Evolutionary conservation across 2,888 invertebrate species (phyloP), one percentile per base, ranked within the genome.

Genomic region (Ecdyonurus torrentis): DNA sequence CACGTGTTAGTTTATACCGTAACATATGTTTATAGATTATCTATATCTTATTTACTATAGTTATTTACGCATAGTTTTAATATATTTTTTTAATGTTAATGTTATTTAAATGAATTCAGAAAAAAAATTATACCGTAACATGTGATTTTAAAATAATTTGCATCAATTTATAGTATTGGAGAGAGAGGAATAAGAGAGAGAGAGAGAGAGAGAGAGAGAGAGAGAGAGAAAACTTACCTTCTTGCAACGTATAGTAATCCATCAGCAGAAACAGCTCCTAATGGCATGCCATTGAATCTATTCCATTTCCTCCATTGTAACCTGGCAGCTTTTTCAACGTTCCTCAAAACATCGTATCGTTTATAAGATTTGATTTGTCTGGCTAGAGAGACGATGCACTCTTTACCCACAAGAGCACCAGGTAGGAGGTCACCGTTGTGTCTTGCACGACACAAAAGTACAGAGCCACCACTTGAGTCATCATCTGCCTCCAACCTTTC

Each of bases 271-370:
- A 90, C 85, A 15, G 85, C 83, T 3, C 90, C 64, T 79, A 79
- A 0, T 86, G 86, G 65, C 82, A 79, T 15, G 76, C 72, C 58
- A 68, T 74, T 74, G 71, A 83, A 89, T 72, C 84, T 86, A 67
- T 80, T 78, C 86, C 90, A 89, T n/a, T 79, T 75, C 58, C 80
- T 79, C 91, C 92, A 92, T 66, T 80, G 81, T 58, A 91, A 78
- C 63, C 87, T 79, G 1, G 87, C 88, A 64, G 89, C 84, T 67
- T 84, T 83, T 69, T 89, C 89, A 66, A 84, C 81, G 72, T 89
- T 91, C 72, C 88, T 82, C 61, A 91, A 77, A 24, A 90, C 80
- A 71, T 90, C 87, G 72, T 86, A 87, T 62, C 73, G 72, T 52
- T 64, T 63, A 61, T 67, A 64, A 23, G 59, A 64, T 65, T 64